Percentiles rank a stretch among this genome's conserved stretches.
These are phyloP conservation scores for Euclidia mi DNA, from an alignment of 2,888 invertebrate genomes.

Conservation along the genomic window DNA sequence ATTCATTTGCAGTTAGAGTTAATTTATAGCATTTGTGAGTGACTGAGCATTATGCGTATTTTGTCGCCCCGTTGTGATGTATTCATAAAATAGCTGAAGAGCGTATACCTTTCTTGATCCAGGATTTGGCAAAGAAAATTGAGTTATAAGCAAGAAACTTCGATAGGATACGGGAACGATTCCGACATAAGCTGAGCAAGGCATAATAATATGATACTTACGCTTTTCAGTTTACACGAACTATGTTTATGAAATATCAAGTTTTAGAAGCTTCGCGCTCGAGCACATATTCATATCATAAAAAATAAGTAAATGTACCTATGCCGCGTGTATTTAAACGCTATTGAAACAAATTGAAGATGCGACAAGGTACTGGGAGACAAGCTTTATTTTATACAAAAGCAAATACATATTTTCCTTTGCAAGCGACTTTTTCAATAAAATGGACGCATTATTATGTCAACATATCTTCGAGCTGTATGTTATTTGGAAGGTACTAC, in stretches of 20 bases:
- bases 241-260: not conserved
- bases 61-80: conserved; percentile 58
- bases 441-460: too few species aligned
- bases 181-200: conserved; percentile 66
- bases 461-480: not conserved
- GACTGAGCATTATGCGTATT: conserved; percentile 28
- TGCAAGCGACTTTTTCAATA: too few species aligned
- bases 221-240: conserved; percentile 52
- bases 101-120: conserved; percentile 77
- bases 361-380: not conserved
- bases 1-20: not conserved
- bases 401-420: too few species aligned
- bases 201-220: conserved; percentile 61
- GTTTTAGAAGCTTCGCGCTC: not conserved
- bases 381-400: too few species aligned
- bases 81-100: conserved; percentile 74
- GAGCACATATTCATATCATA: not conserved
- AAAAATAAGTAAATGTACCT: not conserved
- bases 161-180: conserved; percentile 67
- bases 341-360: too few species aligned
- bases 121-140: conserved; percentile 79
- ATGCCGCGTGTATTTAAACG: too few species aligned
- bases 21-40: conserved; percentile 11
- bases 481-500: conserved; percentile 15
- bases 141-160: conserved; percentile 79